These are phyloP conservation scores for Drosophila bunnanda DNA, from an alignment of 2,888 invertebrate genomes.

Conservation along the genomic window DNA sequence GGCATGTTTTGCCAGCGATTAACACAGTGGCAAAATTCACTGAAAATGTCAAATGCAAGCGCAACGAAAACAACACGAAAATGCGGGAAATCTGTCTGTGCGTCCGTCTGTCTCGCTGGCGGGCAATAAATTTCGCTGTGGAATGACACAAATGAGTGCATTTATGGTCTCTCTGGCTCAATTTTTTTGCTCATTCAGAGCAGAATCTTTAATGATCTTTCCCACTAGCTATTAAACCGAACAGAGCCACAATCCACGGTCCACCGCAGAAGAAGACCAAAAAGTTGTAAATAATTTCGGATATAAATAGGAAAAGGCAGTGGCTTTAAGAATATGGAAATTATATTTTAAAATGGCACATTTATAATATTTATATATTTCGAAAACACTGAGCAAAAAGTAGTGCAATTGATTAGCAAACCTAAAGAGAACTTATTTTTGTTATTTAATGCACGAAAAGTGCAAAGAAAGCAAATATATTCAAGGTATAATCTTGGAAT, in stretches of 20 bases:
- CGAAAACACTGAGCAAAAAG: too few species aligned
- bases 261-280: slow-evolving; percentile 13
- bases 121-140: slow-evolving; percentile 12
- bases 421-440: background rate
- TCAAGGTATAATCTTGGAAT: background rate
- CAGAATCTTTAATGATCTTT: slow-evolving; percentile 14
- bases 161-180: slow-evolving; percentile 13
- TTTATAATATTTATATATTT: background rate
- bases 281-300: slow-evolving; percentile 14
- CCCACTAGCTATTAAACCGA: slow-evolving; percentile 22
- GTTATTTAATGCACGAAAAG: background rate
- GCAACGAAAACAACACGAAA: slow-evolving; percentile 16
- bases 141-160: slow-evolving; percentile 29
- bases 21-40: slow-evolving; percentile 33
- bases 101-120: background rate
- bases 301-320: background rate
- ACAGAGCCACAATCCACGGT: slow-evolving; percentile 14
- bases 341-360: background rate
- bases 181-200: slow-evolving; percentile 24
- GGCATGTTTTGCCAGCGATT: slow-evolving; percentile 33
- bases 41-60: slow-evolving; percentile 46
- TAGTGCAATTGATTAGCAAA: background rate
- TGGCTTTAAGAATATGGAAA: background rate
- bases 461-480: too few species aligned
- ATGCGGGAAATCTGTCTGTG: slow-evolving; percentile 1